These are phyloP conservation scores for Columba guinea DNA, from an alignment of 2,797 vertebrate genomes.

Conservation along the genomic window DNA sequence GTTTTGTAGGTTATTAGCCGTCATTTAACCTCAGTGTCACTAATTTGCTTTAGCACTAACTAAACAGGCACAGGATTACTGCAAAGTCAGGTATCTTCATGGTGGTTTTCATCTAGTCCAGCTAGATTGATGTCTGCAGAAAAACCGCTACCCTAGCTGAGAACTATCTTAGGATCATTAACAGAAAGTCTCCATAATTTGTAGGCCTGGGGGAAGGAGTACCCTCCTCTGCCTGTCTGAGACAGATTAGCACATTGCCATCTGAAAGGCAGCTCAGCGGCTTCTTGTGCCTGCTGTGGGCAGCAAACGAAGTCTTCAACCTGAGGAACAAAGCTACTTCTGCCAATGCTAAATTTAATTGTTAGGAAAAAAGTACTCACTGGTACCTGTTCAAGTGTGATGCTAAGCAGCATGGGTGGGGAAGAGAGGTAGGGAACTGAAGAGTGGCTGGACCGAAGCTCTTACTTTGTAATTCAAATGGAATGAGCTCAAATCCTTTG, in stretches of 20 bases:
- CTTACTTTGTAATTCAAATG: conserved; percentile 55
- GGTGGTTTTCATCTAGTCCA: not conserved
- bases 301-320: not conserved
- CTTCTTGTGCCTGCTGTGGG: not conserved
- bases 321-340: not conserved
- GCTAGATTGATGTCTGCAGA: not conserved
- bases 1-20: not conserved
- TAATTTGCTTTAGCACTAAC: not conserved
- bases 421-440: conserved; percentile 18
- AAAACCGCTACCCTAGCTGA: not conserved
- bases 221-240: not conserved
- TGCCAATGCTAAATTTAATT: not conserved
- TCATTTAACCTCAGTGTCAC: not conserved
- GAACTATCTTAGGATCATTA: not conserved
- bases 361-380: not conserved
- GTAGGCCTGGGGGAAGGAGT: not conserved
- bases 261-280: not conserved
- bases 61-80: not conserved
- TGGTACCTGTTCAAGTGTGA: not conserved
- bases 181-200: not conserved
- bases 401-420: conserved; percentile 6
- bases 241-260: not conserved
- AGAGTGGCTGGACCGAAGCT: conserved; percentile 14
- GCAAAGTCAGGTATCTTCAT: not conserved
- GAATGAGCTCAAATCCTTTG: conserved; percentile 65